Conservation (phyloP, 2,113 vertebrate species). For the Chionomys nivalis region DNA sequence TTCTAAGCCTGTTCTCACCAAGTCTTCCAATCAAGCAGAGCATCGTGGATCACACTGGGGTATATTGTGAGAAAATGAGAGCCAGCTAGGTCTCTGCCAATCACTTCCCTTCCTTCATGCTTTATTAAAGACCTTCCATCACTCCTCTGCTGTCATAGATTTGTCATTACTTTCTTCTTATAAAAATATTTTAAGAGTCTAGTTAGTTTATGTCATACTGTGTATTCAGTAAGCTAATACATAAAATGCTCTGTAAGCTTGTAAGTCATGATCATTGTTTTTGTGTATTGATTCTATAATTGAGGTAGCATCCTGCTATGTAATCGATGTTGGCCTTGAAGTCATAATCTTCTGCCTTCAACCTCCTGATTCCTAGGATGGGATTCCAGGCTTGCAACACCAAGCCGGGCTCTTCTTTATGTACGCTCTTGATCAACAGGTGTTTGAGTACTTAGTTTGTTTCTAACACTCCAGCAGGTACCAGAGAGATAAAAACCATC, state of each 20-base stretch:
- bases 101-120: neutral
- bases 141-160: neutral
- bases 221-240: neutral
- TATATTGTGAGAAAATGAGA: neutral
- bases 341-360: neutral
- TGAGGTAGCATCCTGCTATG: neutral
- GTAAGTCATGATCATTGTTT: slow-evolving; percentile 10
- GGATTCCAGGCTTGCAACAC: neutral
- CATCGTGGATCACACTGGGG: neutral
- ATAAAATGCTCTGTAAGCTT: neutral
- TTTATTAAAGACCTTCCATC: neutral
- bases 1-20: neutral
- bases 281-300: neutral
- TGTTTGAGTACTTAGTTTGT: neutral
- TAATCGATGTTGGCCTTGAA: neutral
- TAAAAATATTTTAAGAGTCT: neutral
- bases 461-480: neutral
- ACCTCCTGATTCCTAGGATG: neutral
- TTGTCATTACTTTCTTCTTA: neutral
- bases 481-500: neutral
- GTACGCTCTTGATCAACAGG: neutral
- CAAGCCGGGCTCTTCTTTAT: neutral
- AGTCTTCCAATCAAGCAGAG: neutral
- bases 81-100: neutral
- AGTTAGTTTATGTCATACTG: neutral